Base-by-base conservation (phyloP, 1,140 invertebrate genomes). In the Drosophila parvula region DNA sequence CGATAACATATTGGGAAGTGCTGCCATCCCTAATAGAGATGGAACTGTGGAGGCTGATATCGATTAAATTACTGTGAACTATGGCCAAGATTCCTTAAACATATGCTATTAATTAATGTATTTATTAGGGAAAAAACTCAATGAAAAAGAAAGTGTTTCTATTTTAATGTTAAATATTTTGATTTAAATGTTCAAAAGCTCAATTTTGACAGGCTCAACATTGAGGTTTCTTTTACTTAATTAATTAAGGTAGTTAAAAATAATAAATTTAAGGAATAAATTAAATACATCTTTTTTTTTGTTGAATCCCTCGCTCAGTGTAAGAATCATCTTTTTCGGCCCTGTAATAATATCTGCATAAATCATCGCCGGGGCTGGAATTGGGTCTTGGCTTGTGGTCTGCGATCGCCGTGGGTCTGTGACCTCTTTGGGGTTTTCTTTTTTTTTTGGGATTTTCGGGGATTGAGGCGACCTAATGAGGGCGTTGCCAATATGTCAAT, bases 401-500 rank as follows among this genome's bases (percentile, higher is more conserved):
- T 30, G 28, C 30, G 34, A 30, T 64, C 40, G 27, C 51, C 18
- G 32, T 44, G 43, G 28, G 36, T 58, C 61, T 40, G 61, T 50
- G 70, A 64, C 47, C 47, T 65, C 41, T 56, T 43, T 47, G 43
- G 22, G 41, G 9, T 30, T 22, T 30, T n/a, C n/a, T n/a, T 27
- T 34, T 14, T 30, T 22, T 22, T 22, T 27, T 27, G 11, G 16
- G 41, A 10, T 43, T 48, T 32, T 22, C 7, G 8, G 48, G 41
- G 16, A 45, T n/a, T 45, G 62, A 44, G 27, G 58, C 11, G 64
- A 57, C 32, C 76, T 71, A 78, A 79, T 83, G 47, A 61, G 86
- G 81, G 86, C 86, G 86, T 90, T 70, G 82, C 79, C 71, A 86
- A 71, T 79, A 79, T 84, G 84, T 80, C 84, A 89, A 89, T 88